phyloP scores from a whole-genome alignment of 92 coral and sea anemone genomes.

The Zoanthus sociatus region DNA sequence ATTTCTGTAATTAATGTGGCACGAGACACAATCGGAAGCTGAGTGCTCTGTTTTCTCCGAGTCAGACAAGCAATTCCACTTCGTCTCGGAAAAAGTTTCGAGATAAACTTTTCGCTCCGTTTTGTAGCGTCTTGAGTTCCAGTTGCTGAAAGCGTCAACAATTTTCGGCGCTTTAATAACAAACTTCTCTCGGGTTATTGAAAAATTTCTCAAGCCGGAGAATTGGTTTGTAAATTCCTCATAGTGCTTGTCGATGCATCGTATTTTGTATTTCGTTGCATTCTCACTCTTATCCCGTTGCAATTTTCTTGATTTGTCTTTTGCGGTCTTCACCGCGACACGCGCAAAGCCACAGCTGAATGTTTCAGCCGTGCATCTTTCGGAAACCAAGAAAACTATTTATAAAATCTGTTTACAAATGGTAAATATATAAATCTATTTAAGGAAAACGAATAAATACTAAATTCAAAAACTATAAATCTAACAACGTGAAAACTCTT shows the following conservation, averaged over 20 bases:
- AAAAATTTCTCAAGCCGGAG: background rate
- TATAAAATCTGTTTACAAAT: conserved; percentile 8
- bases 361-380: background rate
- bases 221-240: background rate
- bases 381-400: conserved; percentile 16
- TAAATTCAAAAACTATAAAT: background rate
- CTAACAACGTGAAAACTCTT: conserved; percentile 1
- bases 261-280: background rate
- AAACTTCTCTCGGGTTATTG: background rate
- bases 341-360: background rate
- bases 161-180: background rate
- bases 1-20: background rate
- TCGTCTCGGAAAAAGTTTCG: background rate
- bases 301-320: background rate
- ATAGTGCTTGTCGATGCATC: background rate
- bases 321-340: conserved; percentile 11
- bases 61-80: background rate
- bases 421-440: background rate
- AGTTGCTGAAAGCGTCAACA: background rate
- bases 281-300: background rate
- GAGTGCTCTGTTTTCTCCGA: background rate
- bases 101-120: background rate
- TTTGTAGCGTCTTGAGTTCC: conserved; percentile 7
- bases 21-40: background rate
- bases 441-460: conserved; percentile 2